Evolutionary conservation across 2,888 invertebrate species (phyloP).

Genomic region (Lydus trimaculatus): DNA sequence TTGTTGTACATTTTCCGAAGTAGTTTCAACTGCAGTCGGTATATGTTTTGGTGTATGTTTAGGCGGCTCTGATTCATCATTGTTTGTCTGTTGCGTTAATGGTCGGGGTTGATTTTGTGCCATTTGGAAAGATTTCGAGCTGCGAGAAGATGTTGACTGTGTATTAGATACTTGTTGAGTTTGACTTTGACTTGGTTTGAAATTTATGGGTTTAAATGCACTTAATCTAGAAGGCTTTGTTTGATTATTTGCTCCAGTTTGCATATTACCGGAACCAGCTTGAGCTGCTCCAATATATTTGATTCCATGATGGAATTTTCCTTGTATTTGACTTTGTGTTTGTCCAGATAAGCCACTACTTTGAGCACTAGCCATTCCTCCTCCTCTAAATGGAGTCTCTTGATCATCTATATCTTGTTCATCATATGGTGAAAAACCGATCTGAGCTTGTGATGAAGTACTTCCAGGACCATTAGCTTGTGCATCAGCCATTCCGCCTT

Average conservation of each 20-base stretch:
- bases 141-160: not conserved
- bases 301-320: conserved; percentile 73
- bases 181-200: conserved; percentile 16
- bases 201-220: conserved; percentile 27
- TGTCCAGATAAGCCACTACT: conserved; percentile 78
- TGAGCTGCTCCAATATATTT: conserved; percentile 75
- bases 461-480: conserved; percentile 85
- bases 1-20: not conserved
- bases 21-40: not conserved
- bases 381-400: conserved; percentile 72
- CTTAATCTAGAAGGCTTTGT: conserved; percentile 38
- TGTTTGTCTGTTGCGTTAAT: conserved; percentile 25
- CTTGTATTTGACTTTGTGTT: conserved; percentile 83
- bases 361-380: conserved; percentile 81
- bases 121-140: not conserved
- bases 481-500: conserved; percentile 86
- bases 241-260: conserved; percentile 57
- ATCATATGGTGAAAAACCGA: conserved; percentile 81
- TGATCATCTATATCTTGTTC: conserved; percentile 65
- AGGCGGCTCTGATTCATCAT: conserved; percentile 20
- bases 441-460: conserved; percentile 88
- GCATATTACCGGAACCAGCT: conserved; percentile 76
- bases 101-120: conserved; percentile 7
- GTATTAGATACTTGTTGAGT: not conserved
- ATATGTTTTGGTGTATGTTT: conserved; percentile 4